Evolutionary conservation across 2,888 invertebrate species (phyloP), one percentile per base, ranked within the genome.

Genomic region (Spicauda simplicius): DNA sequence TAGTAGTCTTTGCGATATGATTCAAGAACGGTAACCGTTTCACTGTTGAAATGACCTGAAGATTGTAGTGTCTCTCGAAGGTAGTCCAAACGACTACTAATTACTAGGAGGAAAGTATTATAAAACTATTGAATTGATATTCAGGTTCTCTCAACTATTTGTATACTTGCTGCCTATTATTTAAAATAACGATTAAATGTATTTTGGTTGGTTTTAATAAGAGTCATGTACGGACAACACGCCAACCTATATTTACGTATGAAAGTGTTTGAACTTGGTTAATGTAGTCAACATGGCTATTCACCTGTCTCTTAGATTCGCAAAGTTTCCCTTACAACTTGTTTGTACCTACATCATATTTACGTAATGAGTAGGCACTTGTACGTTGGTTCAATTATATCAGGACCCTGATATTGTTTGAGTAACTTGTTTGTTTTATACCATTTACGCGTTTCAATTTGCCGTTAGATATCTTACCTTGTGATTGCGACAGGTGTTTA

Each of bases 401-500:
- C 52, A 37, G 16, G 33, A 30, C 18, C 52, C 33, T 60, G 60
- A 52, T 64, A 41, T 12, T 56, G 64, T 52, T 57, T 64, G 55
- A 64, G 60, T 65, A 77, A 77, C 74, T 70, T 68, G 73, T 73
- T 48, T 76, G 77, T 76, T 78, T 76, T 33, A 72, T 76, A 48
- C 10, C 48, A 64, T 74, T 73, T 71, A 75, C 75, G 76, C 76
- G 72, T 75, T 45, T 53, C 73, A 25, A 77, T 78, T 76, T 76
- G 77, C 79, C 70, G 76, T 76, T 81, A 80, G 79, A 80, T 80
- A 80, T 80, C 78, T 33, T 48, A 45, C 41, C 30, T 20, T 60
- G 73, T 70, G 79, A 80, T 79, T 77, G 80, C 78, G 76, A 74
- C 79, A 80, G 83, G 85, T 84, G 81, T 74, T 76, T 74, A 79